Percentiles rank a stretch among this genome's conserved stretches.
Evolutionary conservation across 2,113 vertebrate genomes (phyloP).

Genomic region (Cyanoderma ruficeps): DNA sequence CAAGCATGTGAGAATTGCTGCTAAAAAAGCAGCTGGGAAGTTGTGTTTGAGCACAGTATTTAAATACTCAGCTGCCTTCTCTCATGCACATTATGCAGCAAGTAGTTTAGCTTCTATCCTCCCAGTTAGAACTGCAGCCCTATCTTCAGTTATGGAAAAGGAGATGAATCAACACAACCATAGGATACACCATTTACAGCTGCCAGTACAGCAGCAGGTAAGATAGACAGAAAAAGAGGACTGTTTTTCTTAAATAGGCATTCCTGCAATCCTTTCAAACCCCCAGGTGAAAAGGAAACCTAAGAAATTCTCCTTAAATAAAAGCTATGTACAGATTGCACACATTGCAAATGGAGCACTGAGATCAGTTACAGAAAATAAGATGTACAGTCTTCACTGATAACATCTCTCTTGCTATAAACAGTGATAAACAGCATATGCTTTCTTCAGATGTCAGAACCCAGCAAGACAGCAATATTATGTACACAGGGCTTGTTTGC

Average conservation of each 20-base stretch:
- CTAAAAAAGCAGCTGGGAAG: conserved; percentile 28
- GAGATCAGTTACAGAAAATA: conserved; percentile 71
- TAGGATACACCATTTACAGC: conserved; percentile 43
- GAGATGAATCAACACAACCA: conserved; percentile 15
- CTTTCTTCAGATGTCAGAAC: conserved; percentile 55
- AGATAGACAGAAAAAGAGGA: not conserved
- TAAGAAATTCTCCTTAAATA: conserved; percentile 75
- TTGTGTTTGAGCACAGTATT: not conserved
- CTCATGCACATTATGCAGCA: conserved; percentile 50
- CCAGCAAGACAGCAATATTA: conserved; percentile 66
- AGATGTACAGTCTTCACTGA: conserved; percentile 60
- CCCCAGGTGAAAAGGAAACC: conserved; percentile 47
- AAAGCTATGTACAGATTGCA: conserved; percentile 80
- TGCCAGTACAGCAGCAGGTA: conserved; percentile 49
- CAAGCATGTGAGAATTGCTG: not conserved
- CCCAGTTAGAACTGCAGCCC: conserved; percentile 6
- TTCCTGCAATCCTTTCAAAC: conserved; percentile 14
- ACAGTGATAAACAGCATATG: conserved; percentile 47
- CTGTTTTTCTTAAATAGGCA: conserved; percentile 14
- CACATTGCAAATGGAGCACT: conserved; percentile 70
- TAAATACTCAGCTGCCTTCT: conserved; percentile 28
- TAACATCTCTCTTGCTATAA: conserved; percentile 61
- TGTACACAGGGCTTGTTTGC: conserved; percentile 72
- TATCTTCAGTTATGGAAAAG: conserved; percentile 36
- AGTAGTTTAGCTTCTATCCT: conserved; percentile 56